Conservation (phyloP, 2,797 vertebrate species). For the Crenuchus spilurus region DNA sequence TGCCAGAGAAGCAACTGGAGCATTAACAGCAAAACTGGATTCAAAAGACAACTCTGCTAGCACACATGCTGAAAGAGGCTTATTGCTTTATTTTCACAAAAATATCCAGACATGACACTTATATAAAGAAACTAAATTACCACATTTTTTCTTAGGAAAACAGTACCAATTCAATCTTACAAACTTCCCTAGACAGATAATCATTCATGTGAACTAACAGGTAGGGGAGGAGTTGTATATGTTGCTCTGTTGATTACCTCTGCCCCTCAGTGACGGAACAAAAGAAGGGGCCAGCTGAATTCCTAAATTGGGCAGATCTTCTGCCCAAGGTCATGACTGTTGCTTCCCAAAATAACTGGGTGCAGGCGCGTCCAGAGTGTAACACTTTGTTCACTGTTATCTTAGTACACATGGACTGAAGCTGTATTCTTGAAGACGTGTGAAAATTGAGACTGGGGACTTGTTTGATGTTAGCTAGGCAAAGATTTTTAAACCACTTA, state of each 20-base stretch:
- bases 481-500: slow-evolving; percentile 54
- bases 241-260: slow-evolving; percentile 42
- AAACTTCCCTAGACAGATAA: neutral
- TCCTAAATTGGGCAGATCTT: slow-evolving; percentile 90
- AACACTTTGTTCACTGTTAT: slow-evolving; percentile 91
- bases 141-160: neutral
- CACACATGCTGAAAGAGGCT: neutral
- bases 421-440: slow-evolving; percentile 86
- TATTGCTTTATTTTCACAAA: neutral
- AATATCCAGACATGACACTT: neutral
- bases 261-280: slow-evolving; percentile 45
- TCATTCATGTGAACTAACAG: slow-evolving; percentile 26
- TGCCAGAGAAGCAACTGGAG: neutral
- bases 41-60: neutral
- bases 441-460: slow-evolving; percentile 78
- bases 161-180: neutral
- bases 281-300: slow-evolving; percentile 75
- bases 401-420: slow-evolving; percentile 85
- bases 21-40: neutral
- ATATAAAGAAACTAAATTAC: neutral
- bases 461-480: slow-evolving; percentile 71
- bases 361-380: slow-evolving; percentile 78
- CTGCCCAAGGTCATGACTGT: slow-evolving; percentile 86
- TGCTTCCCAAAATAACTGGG: slow-evolving; percentile 91
- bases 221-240: slow-evolving; percentile 27